These are phyloP conservation scores for Arctia plantaginis DNA, from an alignment of 2,888 invertebrate species.

Conservation along the genomic window DNA sequence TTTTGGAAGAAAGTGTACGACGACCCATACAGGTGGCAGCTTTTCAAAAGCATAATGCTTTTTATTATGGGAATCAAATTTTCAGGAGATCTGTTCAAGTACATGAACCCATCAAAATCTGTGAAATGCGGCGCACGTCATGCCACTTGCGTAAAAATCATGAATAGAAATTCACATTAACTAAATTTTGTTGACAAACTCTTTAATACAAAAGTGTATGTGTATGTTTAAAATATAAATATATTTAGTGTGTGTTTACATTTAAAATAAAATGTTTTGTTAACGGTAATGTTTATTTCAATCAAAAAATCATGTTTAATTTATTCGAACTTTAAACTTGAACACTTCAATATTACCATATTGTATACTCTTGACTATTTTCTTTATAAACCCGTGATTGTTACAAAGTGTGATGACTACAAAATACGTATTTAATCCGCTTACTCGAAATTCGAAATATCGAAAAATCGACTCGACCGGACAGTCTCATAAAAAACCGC, in stretches of 20 bases:
- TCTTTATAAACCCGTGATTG: too few species aligned
- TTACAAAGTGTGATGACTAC: too few species aligned
- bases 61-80: constrained; percentile 29
- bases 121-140: neutral
- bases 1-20: constrained; percentile 24
- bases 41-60: constrained; percentile 32
- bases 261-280: neutral
- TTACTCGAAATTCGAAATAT: too few species aligned
- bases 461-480: too few species aligned
- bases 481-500: too few species aligned
- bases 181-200: neutral
- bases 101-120: constrained; percentile 11
- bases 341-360: too few species aligned
- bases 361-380: too few species aligned
- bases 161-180: neutral
- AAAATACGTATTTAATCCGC: too few species aligned
- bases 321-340: too few species aligned
- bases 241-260: too few species aligned
- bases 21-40: constrained; percentile 28
- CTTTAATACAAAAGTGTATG: neutral
- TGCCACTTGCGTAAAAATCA: neutral
- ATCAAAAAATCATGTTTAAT: too few species aligned
- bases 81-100: constrained; percentile 6
- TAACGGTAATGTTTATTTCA: neutral
- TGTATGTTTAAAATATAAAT: too few species aligned